These are phyloP conservation scores for Sicus ferrugineus DNA, from an alignment of 2,888 invertebrate genomes.

Conservation along the genomic window DNA sequence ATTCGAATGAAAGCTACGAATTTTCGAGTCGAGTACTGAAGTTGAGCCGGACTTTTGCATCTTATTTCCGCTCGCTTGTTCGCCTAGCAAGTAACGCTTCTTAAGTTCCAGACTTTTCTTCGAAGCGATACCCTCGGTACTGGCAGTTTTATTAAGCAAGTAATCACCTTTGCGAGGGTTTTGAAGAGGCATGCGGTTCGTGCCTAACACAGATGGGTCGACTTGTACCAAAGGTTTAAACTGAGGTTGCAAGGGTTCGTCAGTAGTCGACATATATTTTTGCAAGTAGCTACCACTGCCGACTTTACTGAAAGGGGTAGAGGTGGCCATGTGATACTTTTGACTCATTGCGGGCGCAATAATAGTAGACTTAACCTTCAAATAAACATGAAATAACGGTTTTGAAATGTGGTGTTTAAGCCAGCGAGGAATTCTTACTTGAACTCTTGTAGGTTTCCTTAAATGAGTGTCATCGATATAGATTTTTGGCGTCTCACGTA, in stretches of 20 bases:
- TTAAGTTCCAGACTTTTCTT: slow-evolving; percentile 87
- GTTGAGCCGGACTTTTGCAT: slow-evolving; percentile 85
- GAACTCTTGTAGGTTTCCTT: slow-evolving; percentile 71
- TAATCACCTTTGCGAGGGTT: slow-evolving; percentile 76
- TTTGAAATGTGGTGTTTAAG: not conserved
- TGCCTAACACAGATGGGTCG: slow-evolving; percentile 60
- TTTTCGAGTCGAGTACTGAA: slow-evolving; percentile 83
- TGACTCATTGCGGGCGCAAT: slow-evolving; percentile 49
- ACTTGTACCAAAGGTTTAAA: slow-evolving; percentile 65
- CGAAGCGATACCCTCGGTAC: slow-evolving; percentile 87
- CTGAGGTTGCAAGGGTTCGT: slow-evolving; percentile 55
- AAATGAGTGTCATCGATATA: slow-evolving; percentile 74
- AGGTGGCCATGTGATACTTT: slow-evolving; percentile 44
- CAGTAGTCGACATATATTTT: slow-evolving; percentile 53
- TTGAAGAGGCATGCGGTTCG: slow-evolving; percentile 64
- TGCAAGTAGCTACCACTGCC: slow-evolving; percentile 56
- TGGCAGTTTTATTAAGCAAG: slow-evolving; percentile 81
- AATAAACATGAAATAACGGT: slow-evolving; percentile 6
- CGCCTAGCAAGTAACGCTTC: slow-evolving; percentile 82
- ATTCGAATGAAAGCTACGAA: slow-evolving; percentile 83
- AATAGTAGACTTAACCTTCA: slow-evolving; percentile 59
- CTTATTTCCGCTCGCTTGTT: slow-evolving; percentile 71
- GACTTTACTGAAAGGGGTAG: slow-evolving; percentile 36
- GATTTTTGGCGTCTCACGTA: slow-evolving; percentile 75
- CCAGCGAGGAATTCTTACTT: slow-evolving; percentile 65